Percentiles rank a stretch among this genome's conserved stretches.
Evolutionary conservation across 2,797 vertebrate genomes (phyloP).

Genomic region (Lycodopsis pacificus): DNA sequence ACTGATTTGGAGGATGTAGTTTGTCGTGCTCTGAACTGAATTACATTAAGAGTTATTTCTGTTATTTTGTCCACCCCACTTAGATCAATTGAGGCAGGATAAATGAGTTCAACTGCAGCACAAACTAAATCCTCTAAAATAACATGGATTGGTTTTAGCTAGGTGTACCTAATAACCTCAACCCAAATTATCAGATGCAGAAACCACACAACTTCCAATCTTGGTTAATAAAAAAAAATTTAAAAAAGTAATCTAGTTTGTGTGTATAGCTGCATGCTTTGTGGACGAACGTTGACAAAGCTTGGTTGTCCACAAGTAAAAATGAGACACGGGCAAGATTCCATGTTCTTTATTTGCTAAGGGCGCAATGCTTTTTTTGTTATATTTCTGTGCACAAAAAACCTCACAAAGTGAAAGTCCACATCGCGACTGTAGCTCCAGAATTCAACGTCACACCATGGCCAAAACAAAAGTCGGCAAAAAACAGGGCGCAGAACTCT

Average conservation of each 20-base stretch:
- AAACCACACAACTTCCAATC: not conserved
- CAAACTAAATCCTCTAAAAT: not conserved
- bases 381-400: constrained; percentile 95
- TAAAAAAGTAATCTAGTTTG: not conserved
- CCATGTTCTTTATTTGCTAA: constrained; percentile 95
- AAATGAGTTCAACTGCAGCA: not conserved
- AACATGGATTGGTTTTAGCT: not conserved
- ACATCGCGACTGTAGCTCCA: constrained; percentile 93
- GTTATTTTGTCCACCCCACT: not conserved
- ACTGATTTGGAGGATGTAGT: not conserved
- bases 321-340: constrained; percentile 91
- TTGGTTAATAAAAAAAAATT: not conserved
- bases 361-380: constrained; percentile 91
- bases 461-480: constrained; percentile 94
- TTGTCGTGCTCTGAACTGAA: not conserved
- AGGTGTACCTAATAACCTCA: not conserved
- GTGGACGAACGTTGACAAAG: not conserved
- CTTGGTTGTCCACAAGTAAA: constrained; percentile 74
- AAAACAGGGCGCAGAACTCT: constrained; percentile 90
- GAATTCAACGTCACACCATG: constrained; percentile 92
- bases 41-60: not conserved
- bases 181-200: not conserved
- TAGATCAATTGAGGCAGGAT: not conserved
- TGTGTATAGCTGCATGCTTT: not conserved
- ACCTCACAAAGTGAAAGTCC: constrained; percentile 93